Evolutionary conservation across 2,113 vertebrate genomes (phyloP).

Genomic region (Muntiacus reevesi): DNA sequence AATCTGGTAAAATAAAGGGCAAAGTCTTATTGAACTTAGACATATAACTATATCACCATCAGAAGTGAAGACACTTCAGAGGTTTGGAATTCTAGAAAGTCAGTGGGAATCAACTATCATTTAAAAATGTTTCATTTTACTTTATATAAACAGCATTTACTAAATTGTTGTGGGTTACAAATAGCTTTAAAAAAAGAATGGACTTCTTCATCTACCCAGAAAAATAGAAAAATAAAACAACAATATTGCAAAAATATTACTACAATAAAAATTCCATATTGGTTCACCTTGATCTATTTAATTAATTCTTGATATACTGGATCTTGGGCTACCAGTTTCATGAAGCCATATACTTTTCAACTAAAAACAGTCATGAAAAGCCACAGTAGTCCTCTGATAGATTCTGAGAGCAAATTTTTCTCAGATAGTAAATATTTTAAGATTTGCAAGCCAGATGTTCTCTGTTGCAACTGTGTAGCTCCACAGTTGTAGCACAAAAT

Average conservation of each 20-base stretch:
- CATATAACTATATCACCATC: neutral
- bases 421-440: constrained; percentile 15
- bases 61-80: neutral
- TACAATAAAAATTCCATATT: neutral
- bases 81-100: neutral
- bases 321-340: neutral
- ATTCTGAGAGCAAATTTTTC: neutral
- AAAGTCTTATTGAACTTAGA: neutral
- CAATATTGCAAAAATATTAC: neutral
- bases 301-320: neutral
- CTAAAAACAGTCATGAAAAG: neutral
- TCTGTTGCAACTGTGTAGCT: neutral
- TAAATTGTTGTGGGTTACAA: neutral
- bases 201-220: neutral
- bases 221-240: constrained; percentile 16
- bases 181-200: neutral
- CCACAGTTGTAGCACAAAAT: neutral
- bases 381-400: neutral
- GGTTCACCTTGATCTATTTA: neutral
- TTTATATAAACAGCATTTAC: neutral
- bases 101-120: neutral
- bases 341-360: neutral
- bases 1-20: neutral
- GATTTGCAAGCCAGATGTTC: neutral
- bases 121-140: neutral